Evolutionary conservation across 2,888 invertebrate genomes (phyloP).

Genomic region (Crioceris asparagi): DNA sequence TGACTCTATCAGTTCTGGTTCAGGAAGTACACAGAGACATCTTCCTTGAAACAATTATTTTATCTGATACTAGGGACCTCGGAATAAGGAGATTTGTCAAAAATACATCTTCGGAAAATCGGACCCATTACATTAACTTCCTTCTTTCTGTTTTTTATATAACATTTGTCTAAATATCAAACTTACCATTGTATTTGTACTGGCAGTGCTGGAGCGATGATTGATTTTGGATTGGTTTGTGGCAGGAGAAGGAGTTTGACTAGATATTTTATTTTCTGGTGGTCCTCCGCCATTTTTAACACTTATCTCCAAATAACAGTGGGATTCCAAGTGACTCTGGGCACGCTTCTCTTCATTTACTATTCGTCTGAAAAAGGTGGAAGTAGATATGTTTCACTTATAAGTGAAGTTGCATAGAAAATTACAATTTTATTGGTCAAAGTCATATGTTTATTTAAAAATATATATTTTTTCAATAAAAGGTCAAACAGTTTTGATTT

Average conservation of each 20-base stretch:
- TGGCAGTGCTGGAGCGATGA: slow-evolving; percentile 45
- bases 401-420: no score
- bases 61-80: no score
- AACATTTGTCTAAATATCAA: not conserved
- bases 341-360: slow-evolving; percentile 84
- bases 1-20: no score
- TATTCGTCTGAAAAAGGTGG: slow-evolving; percentile 55
- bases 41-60: no score
- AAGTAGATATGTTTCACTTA: no score
- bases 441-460: no score
- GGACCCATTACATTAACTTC: not conserved
- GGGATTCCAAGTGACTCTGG: slow-evolving; percentile 75
- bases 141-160: not conserved
- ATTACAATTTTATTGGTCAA: no score
- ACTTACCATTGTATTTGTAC: slow-evolving; percentile 65
- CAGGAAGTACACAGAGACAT: no score
- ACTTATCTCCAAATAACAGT: slow-evolving; percentile 64
- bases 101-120: no score
- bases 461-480: no score
- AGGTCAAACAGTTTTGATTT: no score
- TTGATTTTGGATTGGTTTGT: slow-evolving; percentile 37
- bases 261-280: slow-evolving; percentile 40
- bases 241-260: slow-evolving; percentile 38
- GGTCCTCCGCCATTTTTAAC: slow-evolving; percentile 59
- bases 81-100: no score